Conservation (phyloP, 2,888 invertebrate species). For the Leptopilina syphax region DNA sequence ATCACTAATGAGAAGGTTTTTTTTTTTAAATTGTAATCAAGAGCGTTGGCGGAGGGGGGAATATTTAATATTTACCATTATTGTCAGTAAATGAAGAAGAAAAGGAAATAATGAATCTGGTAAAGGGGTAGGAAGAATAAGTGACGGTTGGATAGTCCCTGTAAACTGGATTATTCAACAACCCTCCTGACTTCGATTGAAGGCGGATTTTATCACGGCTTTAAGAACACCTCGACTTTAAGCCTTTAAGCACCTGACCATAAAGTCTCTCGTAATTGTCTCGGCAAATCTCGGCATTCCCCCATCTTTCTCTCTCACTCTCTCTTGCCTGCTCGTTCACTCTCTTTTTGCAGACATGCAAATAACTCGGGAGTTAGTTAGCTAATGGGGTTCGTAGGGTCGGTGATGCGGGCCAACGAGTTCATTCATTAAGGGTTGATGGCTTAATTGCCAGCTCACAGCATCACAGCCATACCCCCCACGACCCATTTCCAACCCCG, state of each 20-base stretch:
- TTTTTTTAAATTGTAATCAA: no score
- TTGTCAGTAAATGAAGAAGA: background rate
- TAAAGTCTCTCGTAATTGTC: slow-evolving; percentile 74
- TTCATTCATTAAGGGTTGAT: slow-evolving; percentile 77
- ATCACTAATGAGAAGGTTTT: no score
- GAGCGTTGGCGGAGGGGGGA: background rate
- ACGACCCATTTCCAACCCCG: slow-evolving; percentile 58
- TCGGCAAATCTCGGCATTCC: slow-evolving; percentile 72
- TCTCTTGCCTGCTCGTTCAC: background rate
- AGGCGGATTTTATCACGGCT: slow-evolving; percentile 49
- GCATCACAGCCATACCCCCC: slow-evolving; percentile 65
- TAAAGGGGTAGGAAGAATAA: slow-evolving; percentile 34
- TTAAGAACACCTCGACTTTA: slow-evolving; percentile 72
- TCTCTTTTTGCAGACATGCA: slow-evolving; percentile 67
- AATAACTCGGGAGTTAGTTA: slow-evolving; percentile 76
- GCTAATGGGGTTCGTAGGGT: slow-evolving; percentile 73
- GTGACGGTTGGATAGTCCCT: slow-evolving; percentile 29
- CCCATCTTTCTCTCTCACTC: slow-evolving; percentile 61
- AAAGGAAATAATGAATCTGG: slow-evolving; percentile 30
- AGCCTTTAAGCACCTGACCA: slow-evolving; percentile 75
- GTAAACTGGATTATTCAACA: slow-evolving; percentile 23
- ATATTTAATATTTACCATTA: background rate
- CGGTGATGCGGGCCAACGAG: slow-evolving; percentile 65
- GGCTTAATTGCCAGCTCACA: slow-evolving; percentile 76
- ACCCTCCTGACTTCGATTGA: slow-evolving; percentile 39